Percentiles rank a stretch among this genome's conserved stretches.
These are phyloP conservation scores for Microcebus murinus DNA, from an alignment of 2,113 vertebrate species.

Conservation along the genomic window DNA sequence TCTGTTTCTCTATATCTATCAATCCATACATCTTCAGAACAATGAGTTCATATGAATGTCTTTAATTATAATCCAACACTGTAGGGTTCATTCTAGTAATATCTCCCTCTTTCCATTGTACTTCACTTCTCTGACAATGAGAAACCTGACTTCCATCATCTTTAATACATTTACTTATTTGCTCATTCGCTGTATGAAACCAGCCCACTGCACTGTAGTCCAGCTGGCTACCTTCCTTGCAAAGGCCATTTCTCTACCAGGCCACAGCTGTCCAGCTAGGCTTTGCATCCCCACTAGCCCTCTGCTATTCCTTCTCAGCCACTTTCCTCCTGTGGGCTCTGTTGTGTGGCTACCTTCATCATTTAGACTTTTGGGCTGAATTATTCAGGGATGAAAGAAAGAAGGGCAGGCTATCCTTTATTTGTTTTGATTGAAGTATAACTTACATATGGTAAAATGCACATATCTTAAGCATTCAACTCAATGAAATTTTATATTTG, in stretches of 20 bases:
- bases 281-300: neutral
- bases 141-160: neutral
- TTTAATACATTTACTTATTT: neutral
- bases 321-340: neutral
- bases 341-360: neutral
- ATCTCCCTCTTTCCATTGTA: neutral
- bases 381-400: neutral
- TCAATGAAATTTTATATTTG: neutral
- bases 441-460: neutral
- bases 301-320: neutral
- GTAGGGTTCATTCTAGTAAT: neutral
- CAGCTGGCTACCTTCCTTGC: neutral
- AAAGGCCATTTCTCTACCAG: neutral
- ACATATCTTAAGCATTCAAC: neutral
- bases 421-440: neutral
- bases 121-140: neutral
- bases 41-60: neutral
- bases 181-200: neutral
- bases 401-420: neutral
- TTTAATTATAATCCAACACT: neutral
- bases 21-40: neutral
- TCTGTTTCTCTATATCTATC: neutral
- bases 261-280: neutral
- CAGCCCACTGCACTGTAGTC: neutral
- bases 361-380: neutral